These are phyloP conservation scores for Hippocampus mohnikei DNA, from an alignment of 2,113 vertebrate genomes.

Conservation along the genomic window DNA sequence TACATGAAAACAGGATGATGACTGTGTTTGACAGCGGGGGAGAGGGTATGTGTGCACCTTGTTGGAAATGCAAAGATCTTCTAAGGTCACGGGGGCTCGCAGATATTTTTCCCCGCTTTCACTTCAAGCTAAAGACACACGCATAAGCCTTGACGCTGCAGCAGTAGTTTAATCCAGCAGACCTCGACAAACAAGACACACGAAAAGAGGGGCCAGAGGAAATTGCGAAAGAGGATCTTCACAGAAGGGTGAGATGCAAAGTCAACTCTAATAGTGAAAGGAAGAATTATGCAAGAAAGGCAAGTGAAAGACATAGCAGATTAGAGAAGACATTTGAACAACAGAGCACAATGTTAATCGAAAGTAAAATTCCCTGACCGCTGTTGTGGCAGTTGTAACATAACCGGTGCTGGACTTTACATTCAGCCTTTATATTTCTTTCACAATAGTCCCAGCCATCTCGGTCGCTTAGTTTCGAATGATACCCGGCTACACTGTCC, in stretches of 20 bases:
- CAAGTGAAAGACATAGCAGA: background rate
- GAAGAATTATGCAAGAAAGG: background rate
- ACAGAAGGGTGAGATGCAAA: background rate
- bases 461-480: no score
- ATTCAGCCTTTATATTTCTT: no score
- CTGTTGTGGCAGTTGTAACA: no score
- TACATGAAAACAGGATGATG: conserved; percentile 43
- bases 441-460: no score
- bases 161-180: conserved; percentile 31
- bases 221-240: conserved; percentile 17
- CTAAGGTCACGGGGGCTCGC: conserved; percentile 43
- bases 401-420: no score
- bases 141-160: background rate
- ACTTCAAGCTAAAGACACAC: conserved; percentile 45
- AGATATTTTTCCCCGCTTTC: conserved; percentile 38
- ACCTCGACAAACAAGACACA: conserved; percentile 36
- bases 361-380: no score
- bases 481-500: no score
- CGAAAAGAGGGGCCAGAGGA: conserved; percentile 8
- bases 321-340: background rate
- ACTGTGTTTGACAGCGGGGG: conserved; percentile 46
- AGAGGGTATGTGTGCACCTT: conserved; percentile 24
- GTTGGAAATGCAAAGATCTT: conserved; percentile 45
- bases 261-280: background rate
- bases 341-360: background rate